Evolutionary conservation across 2,888 invertebrate species (phyloP).

Genomic region (Dorcus hopei): DNA sequence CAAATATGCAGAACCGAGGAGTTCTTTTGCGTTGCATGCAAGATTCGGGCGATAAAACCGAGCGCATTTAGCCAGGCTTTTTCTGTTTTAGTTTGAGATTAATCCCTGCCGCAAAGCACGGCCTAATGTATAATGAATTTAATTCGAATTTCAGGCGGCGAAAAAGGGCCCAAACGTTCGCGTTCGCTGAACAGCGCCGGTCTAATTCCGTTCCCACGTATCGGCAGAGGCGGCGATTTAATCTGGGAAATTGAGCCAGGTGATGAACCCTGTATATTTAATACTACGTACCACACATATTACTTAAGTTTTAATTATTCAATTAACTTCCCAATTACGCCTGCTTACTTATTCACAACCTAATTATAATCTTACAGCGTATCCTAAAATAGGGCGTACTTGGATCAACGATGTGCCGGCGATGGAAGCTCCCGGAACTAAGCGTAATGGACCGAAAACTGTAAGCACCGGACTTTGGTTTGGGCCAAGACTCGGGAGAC

Average conservation of each 20-base stretch:
- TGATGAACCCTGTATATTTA: neutral
- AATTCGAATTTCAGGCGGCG: neutral
- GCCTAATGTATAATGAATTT: neutral
- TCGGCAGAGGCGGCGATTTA: conserved; percentile 43
- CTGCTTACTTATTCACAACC: conserved; percentile 8
- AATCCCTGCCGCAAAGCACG: too few species aligned
- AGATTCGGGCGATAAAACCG: too few species aligned
- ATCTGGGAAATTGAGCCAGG: conserved; percentile 23
- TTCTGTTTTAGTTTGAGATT: too few species aligned
- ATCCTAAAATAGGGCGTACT: conserved; percentile 1
- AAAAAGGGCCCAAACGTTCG: conserved; percentile 1
- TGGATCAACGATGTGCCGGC: conserved; percentile 3
- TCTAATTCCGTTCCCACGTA: conserved; percentile 51
- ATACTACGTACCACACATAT: neutral
- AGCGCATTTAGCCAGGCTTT: neutral
- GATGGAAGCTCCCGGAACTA: neutral
- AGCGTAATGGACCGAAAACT: conserved; percentile 37
- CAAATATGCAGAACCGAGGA: too few species aligned
- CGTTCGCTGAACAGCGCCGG: conserved; percentile 23
- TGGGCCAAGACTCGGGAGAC: conserved; percentile 59
- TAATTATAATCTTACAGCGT: conserved; percentile 11
- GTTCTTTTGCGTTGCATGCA: too few species aligned
- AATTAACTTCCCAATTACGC: too few species aligned
- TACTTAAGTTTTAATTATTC: too few species aligned
- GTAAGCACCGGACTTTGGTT: conserved; percentile 62